A percentile compares a stretch with the other conserved stretches of the same genome.
phyloP scores from a whole-genome alignment of 2,113 vertebrate species.

The Gadus macrocephalus region DNA sequence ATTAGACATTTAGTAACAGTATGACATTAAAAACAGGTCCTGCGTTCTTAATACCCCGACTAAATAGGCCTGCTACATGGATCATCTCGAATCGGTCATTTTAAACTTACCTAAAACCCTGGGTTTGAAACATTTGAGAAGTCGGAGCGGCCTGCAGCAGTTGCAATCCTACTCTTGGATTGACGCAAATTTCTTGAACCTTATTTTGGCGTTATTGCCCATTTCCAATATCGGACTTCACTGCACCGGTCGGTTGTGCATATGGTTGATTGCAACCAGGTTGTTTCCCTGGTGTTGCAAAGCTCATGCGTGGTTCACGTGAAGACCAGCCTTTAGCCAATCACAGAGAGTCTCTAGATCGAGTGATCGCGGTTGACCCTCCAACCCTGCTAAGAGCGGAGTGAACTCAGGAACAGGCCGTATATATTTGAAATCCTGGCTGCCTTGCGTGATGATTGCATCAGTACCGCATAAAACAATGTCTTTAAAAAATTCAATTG shows the following conservation, averaged over 20 bases:
- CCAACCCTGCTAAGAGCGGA: neutral
- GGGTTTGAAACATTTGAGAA: slow-evolving; percentile 1
- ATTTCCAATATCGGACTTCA: neutral
- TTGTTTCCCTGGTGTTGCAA: neutral
- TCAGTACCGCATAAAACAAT: no score
- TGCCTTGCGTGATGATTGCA: no score
- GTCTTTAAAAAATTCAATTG: no score
- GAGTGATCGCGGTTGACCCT: slow-evolving; percentile 17
- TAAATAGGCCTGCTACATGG: no score
- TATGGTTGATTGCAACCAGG: neutral
- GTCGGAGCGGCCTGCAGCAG: neutral
- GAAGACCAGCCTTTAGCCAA: slow-evolving; percentile 56
- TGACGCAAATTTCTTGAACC: no score
- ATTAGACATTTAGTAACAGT: no score
- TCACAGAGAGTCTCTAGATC: slow-evolving; percentile 31
- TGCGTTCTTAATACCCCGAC: no score
- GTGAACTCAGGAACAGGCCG: no score
- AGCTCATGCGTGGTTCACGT: slow-evolving; percentile 52
- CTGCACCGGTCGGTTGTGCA: no score
- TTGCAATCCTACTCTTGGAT: neutral
- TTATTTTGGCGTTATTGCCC: neutral
- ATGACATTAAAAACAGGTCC: no score
- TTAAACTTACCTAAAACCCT: neutral
- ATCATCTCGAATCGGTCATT: no score
- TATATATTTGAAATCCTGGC: no score